A percentile compares a stretch with the other conserved stretches of the same genome.
phyloP scores from a whole-genome alignment of 1,140 invertebrate species.

The Dendroctonus ponderosae region DNA sequence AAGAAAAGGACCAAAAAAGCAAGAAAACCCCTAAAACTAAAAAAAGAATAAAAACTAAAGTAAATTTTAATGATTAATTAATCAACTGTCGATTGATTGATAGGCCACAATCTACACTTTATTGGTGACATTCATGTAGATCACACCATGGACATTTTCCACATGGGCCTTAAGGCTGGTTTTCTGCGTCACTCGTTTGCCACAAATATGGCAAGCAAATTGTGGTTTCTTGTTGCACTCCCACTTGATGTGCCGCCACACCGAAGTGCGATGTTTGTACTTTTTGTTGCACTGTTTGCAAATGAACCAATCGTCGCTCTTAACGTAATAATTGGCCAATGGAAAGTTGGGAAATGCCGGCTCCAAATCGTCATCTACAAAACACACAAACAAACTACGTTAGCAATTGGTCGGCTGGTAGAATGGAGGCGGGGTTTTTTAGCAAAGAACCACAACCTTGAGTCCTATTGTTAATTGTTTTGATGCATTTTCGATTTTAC shows the following conservation, averaged over 20 bases:
- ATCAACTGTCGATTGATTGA: too few relatives aligned
- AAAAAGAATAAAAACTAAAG: too few relatives aligned
- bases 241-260: slow-evolving; percentile 68
- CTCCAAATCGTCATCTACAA: slow-evolving; percentile 16
- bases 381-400: background rate
- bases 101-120: background rate
- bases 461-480: too few relatives aligned
- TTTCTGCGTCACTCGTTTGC: slow-evolving; percentile 50
- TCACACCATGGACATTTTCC: slow-evolving; percentile 25
- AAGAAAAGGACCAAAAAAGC: too few relatives aligned
- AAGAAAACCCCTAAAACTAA: too few relatives aligned
- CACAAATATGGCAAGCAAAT: slow-evolving; percentile 54
- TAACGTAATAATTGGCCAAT: slow-evolving; percentile 22
- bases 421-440: background rate
- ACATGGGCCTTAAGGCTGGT: slow-evolving; percentile 56
- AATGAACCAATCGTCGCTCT: slow-evolving; percentile 20
- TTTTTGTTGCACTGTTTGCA: slow-evolving; percentile 34
- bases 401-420: background rate
- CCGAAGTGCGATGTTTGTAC: slow-evolving; percentile 45
- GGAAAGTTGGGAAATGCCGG: slow-evolving; percentile 15
- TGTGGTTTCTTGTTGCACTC: slow-evolving; percentile 58
- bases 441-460: slow-evolving; percentile 5
- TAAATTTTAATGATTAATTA: too few relatives aligned
- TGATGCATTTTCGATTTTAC: too few relatives aligned
- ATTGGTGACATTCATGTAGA: slow-evolving; percentile 15